Percentiles rank a stretch among this genome's conserved stretches.
These are phyloP conservation scores for Gobio occitaniae DNA, from an alignment of 2,797 vertebrate genomes.

Conservation along the genomic window DNA sequence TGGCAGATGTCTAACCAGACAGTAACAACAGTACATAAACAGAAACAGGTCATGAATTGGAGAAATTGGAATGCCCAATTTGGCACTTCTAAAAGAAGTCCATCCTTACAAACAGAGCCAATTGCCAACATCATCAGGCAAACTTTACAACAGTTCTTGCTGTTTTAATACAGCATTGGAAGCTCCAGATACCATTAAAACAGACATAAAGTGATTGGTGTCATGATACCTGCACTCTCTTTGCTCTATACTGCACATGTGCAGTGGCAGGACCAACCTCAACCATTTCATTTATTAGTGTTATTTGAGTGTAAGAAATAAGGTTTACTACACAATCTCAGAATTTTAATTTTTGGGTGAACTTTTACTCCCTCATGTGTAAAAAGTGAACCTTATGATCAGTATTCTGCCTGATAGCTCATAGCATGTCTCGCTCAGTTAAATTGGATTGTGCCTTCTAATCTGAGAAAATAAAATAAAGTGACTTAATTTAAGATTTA, in stretches of 20 bases:
- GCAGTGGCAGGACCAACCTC: neutral
- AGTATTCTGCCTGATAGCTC: slow-evolving; percentile 52
- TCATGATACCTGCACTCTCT: neutral
- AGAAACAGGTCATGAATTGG: neutral
- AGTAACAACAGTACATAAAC: neutral
- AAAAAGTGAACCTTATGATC: neutral
- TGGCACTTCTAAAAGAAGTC: neutral
- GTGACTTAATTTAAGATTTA: slow-evolving; percentile 61
- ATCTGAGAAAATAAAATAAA: slow-evolving; percentile 64
- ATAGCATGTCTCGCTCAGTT: slow-evolving; percentile 44
- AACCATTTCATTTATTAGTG: neutral
- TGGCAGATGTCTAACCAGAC: neutral
- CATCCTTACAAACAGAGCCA: neutral
- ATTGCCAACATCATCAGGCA: neutral
- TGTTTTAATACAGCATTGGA: neutral
- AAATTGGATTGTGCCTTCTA: slow-evolving; percentile 66
- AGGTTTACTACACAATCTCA: neutral
- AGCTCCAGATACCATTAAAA: neutral
- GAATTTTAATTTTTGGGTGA: neutral
- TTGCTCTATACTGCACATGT: neutral
- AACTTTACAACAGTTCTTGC: neutral
- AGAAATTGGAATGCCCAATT: neutral
- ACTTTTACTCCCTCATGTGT: neutral
- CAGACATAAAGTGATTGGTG: neutral
- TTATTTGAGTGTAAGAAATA: neutral